Evolutionary conservation across 1,140 invertebrate genomes (phyloP), one percentile per base, ranked within the genome.

Genomic region (Microplitis demolitor): DNA sequence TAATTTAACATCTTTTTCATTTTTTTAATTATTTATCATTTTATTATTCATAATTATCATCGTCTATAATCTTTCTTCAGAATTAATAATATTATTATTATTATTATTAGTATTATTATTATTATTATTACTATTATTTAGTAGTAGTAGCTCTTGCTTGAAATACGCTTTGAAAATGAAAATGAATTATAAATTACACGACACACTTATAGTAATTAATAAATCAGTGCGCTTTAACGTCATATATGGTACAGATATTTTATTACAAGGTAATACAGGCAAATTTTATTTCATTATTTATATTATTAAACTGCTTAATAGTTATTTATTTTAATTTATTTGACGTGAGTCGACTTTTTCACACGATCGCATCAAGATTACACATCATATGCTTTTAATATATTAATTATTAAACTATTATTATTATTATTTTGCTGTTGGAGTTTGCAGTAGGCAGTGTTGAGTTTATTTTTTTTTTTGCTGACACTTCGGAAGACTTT

Each of bases 231-330:
- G 74, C 73, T 73, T 77, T n/a, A 54, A 54, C 5, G 13, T 54
- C 31, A 62, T 60, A 58, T 74, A 77, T 78, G 58, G 71, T 78
- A 78, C 77, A 78, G 69, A 66, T 72, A 45, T 45, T 45, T 45
- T 45, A 72, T 66, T 58, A 39, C 75, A 75, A 78, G 71, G 72
- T 66, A 75, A 78, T 70, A 77, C 77, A 75, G 74, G 74, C 77
- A 76, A 77, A 77, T 78, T 58, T 16, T 58, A 9, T 9, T 24
- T 11, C 51, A 24, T 58, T 58, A 31, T 58, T 16, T 24, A 24
- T 58, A 5, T 34, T 58, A 58, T 58, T 34, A 31, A 31, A 62
- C 35, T 31, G 13, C n/a, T 62, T 13, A 31, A 62, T 62, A 62
- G 31, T 64, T 64, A 11, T 11, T 71, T 53, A 66, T 71, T 71